A percentile compares a stretch with the other conserved stretches of the same genome.
Evolutionary conservation across 2,888 invertebrate species (phyloP).

Genomic region (Andrena trimmerana): DNA sequence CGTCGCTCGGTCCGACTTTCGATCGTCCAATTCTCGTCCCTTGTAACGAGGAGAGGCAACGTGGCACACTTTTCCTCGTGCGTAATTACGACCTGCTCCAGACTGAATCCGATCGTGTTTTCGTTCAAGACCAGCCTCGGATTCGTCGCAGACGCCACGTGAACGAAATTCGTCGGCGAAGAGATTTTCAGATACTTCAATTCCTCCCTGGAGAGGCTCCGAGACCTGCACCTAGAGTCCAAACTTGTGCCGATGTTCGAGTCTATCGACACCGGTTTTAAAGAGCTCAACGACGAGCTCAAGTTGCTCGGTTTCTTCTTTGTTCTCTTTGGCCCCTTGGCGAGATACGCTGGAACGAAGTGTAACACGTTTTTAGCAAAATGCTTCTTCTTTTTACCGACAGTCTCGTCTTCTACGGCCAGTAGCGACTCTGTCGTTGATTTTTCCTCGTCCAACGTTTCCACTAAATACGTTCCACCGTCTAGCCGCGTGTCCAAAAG

Average conservation of each 20-base stretch:
- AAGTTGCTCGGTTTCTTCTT: constrained; percentile 45
- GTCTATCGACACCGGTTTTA: constrained; percentile 14
- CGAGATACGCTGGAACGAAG: constrained; percentile 74
- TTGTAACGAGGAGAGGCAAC: constrained; percentile 62
- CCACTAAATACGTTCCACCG: not conserved
- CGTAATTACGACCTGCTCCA: constrained; percentile 71
- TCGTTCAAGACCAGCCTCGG: constrained; percentile 61
- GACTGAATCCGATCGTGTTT: constrained; percentile 16
- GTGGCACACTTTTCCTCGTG: constrained; percentile 78
- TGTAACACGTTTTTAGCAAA: constrained; percentile 77
- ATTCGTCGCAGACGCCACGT: constrained; percentile 80
- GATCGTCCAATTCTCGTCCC: constrained; percentile 16
- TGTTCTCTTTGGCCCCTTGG: constrained; percentile 67
- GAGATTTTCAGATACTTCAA: constrained; percentile 76
- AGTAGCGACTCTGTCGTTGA: not conserved
- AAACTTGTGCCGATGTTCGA: not conserved
- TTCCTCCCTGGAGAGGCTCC: constrained; percentile 71
- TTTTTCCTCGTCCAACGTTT: not conserved
- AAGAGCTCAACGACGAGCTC: constrained; percentile 34
- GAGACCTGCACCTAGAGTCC: constrained; percentile 24
- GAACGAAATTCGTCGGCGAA: constrained; percentile 80
- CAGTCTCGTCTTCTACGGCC: not conserved
- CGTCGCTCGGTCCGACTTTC: constrained; percentile 11
- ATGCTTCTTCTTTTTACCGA: constrained; percentile 57
- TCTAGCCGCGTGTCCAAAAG: not conserved